These are phyloP conservation scores for Echinometra lucunter DNA, from an alignment of 53 echinoderm and acorn worm genomes.

Conservation along the genomic window DNA sequence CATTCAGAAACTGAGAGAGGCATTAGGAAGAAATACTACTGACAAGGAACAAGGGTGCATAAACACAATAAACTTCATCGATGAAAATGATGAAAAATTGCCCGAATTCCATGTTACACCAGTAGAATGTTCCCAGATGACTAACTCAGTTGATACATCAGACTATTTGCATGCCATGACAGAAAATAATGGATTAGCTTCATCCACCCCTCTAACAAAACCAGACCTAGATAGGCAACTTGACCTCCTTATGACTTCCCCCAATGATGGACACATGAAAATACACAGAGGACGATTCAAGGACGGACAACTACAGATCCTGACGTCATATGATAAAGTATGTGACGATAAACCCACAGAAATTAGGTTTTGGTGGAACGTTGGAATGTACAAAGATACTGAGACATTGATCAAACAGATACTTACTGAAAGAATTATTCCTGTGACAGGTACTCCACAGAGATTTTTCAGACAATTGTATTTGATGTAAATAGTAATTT, in stretches of 20 bases:
- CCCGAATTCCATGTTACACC: not conserved
- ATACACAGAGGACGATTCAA: slow-evolving; percentile 52
- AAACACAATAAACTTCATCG: not conserved
- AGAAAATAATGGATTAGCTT: not conserved
- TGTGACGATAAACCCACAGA: not conserved
- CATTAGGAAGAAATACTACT: not conserved
- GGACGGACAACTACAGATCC: slow-evolving; percentile 4
- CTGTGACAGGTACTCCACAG: slow-evolving; percentile 38
- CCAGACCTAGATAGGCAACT: not conserved
- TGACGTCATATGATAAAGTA: not conserved
- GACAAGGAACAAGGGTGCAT: not conserved
- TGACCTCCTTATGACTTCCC: slow-evolving; percentile 35
- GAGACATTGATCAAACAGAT: not conserved
- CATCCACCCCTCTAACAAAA: not conserved
- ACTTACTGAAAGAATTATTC: not conserved
- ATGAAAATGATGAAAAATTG: not conserved
- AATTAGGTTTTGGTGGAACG: slow-evolving; percentile 36
- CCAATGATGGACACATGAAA: not conserved
- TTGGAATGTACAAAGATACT: not conserved
- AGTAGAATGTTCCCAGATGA: not conserved
- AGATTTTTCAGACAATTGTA: not conserved
- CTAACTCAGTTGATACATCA: not conserved
- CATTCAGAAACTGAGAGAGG: slow-evolving; percentile 44
- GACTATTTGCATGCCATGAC: not conserved
- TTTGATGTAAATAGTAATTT: no score